Base-by-base conservation (phyloP, 2,888 invertebrate genomes). In the Pimpla rufipes region DNA sequence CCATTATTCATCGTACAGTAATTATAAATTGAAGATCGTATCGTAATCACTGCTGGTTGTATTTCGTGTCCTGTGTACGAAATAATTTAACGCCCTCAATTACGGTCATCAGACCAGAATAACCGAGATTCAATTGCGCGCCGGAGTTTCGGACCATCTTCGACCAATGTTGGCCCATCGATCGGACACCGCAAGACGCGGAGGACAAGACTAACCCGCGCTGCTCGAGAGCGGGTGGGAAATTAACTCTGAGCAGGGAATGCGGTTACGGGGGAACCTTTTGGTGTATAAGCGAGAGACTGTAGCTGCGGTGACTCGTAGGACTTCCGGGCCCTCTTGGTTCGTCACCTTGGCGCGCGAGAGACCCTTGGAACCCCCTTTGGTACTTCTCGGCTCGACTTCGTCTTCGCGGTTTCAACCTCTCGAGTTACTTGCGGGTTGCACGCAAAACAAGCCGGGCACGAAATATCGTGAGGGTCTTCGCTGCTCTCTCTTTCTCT, bases 331-430 rank as follows among this genome's bases (percentile, higher is more conserved):
- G 83, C 80, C 73, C 83, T n/a, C 16, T 79, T 81, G 67, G 81
- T 78, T 79, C 81, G 81, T 84, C 84, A 81, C 81, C 84, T 84
- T 79, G 86, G 83, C 86, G 87, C 87, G 75, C 86, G 87, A 87
- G 75, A 68, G 40, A n/a, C 55, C 75, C 82, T 75, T 21, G 47
- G 66, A 83, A 75, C 82, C 79, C 77, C 88, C 84, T 87, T 87
- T 87, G 88, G 42, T 73, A 80, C 81, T 71, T 81, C 83, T 40
- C 52, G 23, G 71, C n/a, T 66, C 70, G 81, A 3, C 29, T 29
- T 79, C 75, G 55, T 47, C 68, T 42, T 64, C 64, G 71, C 21
- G 21, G 74, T 47, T 78, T 40, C 68, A 80, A 86, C 78, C 57
- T 83, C 84, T 86, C 85, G 80, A 80, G 84, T 86, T 86, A 86